These are phyloP conservation scores for Nemoura dubitans DNA, from an alignment of 2,888 invertebrate species.

Conservation along the genomic window DNA sequence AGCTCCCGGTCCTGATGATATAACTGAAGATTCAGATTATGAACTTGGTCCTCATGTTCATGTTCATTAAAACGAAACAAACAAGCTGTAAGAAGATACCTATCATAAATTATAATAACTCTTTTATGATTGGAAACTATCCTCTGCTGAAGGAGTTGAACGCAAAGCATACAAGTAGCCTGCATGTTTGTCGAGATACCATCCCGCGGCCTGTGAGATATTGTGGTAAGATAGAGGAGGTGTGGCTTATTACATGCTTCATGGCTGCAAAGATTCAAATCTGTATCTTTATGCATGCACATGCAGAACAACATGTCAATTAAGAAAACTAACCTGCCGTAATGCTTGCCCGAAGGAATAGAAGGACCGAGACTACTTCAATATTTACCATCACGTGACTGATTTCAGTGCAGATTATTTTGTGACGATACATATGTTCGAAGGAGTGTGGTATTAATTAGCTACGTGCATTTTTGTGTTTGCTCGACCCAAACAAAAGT, in stretches of 20 bases:
- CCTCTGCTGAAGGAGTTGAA: neutral
- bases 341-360: neutral
- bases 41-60: neutral
- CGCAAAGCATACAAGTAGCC: neutral
- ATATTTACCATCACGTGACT: neutral
- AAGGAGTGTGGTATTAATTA: no score
- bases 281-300: neutral
- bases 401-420: neutral
- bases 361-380: neutral
- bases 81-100: neutral
- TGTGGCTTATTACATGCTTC: conserved; percentile 7
- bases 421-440: no score
- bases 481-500: no score
- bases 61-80: neutral
- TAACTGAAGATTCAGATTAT: no score
- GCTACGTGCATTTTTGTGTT: no score
- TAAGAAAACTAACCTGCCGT: conserved; percentile 12
- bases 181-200: neutral
- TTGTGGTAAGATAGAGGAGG: neutral
- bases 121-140: neutral
- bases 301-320: neutral
- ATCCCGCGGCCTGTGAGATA: neutral
- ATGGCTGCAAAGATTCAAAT: neutral
- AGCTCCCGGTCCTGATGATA: no score
- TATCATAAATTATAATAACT: neutral